These are phyloP conservation scores for Sebastes diploproa DNA, from an alignment of 2,797 vertebrate species.

Conservation along the genomic window DNA sequence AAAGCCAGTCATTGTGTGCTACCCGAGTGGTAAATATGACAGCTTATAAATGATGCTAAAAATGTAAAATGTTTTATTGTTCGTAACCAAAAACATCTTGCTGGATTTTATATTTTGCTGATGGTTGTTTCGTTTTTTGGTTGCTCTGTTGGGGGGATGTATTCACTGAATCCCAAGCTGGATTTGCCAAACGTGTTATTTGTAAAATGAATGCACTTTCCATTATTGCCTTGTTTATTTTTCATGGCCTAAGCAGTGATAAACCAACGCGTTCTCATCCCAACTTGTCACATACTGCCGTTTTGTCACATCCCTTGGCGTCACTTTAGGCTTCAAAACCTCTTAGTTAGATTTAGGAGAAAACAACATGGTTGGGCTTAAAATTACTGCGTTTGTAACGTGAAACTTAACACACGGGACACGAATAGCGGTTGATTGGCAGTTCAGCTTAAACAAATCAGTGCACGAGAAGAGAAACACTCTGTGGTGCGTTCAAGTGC, in stretches of 20 bases:
- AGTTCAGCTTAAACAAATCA: too few species aligned
- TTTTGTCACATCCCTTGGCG: too few species aligned
- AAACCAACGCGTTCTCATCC: background rate
- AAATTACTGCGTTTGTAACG: too few species aligned
- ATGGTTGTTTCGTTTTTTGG: background rate
- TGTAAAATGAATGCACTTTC: conserved; percentile 48
- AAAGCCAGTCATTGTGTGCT: background rate
- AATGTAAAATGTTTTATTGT: conserved; percentile 1
- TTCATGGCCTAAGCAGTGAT: background rate
- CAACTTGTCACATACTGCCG: too few species aligned
- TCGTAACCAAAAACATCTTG: background rate
- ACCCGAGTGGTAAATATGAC: background rate
- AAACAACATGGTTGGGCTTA: too few species aligned
- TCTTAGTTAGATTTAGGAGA: too few species aligned
- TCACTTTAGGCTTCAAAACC: too few species aligned
- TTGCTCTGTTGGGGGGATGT: background rate
- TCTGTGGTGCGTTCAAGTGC: too few species aligned
- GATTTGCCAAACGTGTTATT: conserved; percentile 2
- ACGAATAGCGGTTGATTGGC: too few species aligned
- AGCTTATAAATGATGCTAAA: background rate
- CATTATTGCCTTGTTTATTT: background rate
- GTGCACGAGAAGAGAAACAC: too few species aligned
- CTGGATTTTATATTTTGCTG: background rate
- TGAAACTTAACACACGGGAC: too few species aligned
- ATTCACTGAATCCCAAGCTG: background rate